Evolutionary conservation across 2,113 vertebrate species (phyloP).

Genomic region (Macquaria ambigua): DNA sequence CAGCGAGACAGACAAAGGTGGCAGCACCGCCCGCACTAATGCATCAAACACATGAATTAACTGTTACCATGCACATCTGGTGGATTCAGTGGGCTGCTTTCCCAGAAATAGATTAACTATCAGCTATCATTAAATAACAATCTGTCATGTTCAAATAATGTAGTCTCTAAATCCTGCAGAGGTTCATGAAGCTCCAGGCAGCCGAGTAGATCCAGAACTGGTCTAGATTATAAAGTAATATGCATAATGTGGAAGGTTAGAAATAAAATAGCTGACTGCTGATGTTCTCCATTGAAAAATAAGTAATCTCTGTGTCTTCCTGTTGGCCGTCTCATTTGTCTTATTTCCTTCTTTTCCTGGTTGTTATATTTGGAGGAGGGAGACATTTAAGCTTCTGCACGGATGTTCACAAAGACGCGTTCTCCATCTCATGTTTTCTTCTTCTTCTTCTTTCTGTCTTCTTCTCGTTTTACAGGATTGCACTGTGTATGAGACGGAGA

Average conservation of each 20-base stretch:
- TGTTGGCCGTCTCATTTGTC: constrained; percentile 30
- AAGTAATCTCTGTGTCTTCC: constrained; percentile 33
- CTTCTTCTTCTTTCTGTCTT: constrained; percentile 24
- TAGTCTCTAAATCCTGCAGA: constrained; percentile 47
- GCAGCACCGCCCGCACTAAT: constrained; percentile 55
- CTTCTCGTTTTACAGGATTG: constrained; percentile 85
- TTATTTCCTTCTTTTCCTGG: constrained; percentile 17
- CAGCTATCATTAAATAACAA: constrained; percentile 69
- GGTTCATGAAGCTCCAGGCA: constrained; percentile 33
- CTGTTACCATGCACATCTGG: constrained; percentile 65
- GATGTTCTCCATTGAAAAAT: constrained; percentile 27
- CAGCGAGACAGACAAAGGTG: constrained; percentile 69
- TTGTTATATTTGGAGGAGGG: constrained; percentile 43
- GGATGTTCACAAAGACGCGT: constrained; percentile 42
- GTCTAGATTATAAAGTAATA: constrained; percentile 29
- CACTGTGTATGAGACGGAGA: constrained; percentile 94
- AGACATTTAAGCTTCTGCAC: constrained; percentile 55
- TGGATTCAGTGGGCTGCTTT: constrained; percentile 65
- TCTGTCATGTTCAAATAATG: constrained; percentile 63
- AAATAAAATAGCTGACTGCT: constrained; percentile 49
- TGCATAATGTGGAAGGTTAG: constrained; percentile 14
- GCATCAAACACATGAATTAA: constrained; percentile 74
- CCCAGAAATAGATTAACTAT: constrained; percentile 76
- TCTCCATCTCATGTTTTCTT: constrained; percentile 41
- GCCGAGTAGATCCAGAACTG: constrained; percentile 28